Evolutionary conservation across 2,797 vertebrate species (phyloP), one percentile per base, ranked within the genome.

Genomic region (Petrocephalus schoutedeni): DNA sequence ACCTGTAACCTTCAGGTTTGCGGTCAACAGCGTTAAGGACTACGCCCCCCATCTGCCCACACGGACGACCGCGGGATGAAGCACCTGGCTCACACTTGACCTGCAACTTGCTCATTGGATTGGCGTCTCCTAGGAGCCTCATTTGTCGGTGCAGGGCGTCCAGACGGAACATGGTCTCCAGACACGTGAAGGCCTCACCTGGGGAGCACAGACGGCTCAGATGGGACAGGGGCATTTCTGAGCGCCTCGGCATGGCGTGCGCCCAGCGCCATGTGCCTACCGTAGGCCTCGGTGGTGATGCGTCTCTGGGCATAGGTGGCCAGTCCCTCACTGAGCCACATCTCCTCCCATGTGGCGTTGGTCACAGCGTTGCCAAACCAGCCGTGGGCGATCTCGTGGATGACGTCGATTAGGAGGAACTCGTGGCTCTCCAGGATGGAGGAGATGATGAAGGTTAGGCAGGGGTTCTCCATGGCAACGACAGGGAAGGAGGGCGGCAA

Each of bases 391-490:
- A 99, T 97, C 91, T 99, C 98, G 0, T 99, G 98, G 90, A 99
- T 97, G 89, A 99, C 96, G 0, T 99, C 98, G 0, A 99, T 98
- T 71, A 98, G 95, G 89, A 99, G 94, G 92, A 99, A 98, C 92
- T 99, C 98, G 19, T 97, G 97, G 7, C 98, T 98, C 92, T 99
- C 98, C 95, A 99, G 92, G 93, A 99, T 99, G 93, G 98, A 99
- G 88, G 97, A 98, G 92, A 98, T 98, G 91, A 99, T 98, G 94
- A 99, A 99, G 87, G 98, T 99, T 92, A 99, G 96, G 92, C 98
- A 98, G 4, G 98, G 98, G 92, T 99, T 99, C 95, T 99, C 98
- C 98, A 99, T 99, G 92, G 98, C 98, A 88, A 99, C 98, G 10
- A 99, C 98, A 91, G 98, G 98, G 91, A 99, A 99, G 86, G 98